Percentiles rank a stretch among this genome's conserved stretches.
These are phyloP conservation scores for Synchiropus splendidus DNA, from an alignment of 2,113 vertebrate genomes.

Conservation along the genomic window DNA sequence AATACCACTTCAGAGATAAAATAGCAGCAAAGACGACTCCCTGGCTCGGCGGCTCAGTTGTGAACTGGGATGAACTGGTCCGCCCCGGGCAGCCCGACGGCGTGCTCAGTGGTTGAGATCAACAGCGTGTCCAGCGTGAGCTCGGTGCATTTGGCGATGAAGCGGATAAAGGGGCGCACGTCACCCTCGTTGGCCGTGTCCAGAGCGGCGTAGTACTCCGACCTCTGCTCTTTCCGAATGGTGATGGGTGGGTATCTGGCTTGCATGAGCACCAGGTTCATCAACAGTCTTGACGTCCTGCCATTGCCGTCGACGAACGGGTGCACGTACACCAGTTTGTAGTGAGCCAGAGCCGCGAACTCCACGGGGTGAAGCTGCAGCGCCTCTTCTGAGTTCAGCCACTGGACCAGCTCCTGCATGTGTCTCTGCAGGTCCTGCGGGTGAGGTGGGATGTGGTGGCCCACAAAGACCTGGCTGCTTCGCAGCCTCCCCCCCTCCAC, in stretches of 20 bases:
- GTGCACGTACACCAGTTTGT: slow-evolving; percentile 94
- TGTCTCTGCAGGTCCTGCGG: slow-evolving; percentile 82
- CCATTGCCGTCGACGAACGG: slow-evolving; percentile 93
- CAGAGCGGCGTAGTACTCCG: slow-evolving; percentile 82
- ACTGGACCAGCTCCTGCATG: slow-evolving; percentile 87
- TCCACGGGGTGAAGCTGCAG: slow-evolving; percentile 88
- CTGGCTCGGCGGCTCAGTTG: slow-evolving; percentile 45
- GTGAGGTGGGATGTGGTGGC: slow-evolving; percentile 88
- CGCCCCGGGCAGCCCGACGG: slow-evolving; percentile 81
- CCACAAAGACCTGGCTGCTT: slow-evolving; percentile 86
- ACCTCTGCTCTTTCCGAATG: slow-evolving; percentile 87
- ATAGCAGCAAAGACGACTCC: no score
- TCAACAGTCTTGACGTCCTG: slow-evolving; percentile 83
- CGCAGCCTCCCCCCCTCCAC: slow-evolving; percentile 86
- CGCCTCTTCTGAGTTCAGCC: slow-evolving; percentile 91
- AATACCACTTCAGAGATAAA: no score
- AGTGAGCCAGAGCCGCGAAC: slow-evolving; percentile 85
- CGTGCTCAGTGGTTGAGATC: slow-evolving; percentile 82
- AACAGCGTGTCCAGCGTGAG: slow-evolving; percentile 88
- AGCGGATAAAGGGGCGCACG: slow-evolving; percentile 91
- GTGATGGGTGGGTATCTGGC: slow-evolving; percentile 89
- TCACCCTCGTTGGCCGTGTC: slow-evolving; percentile 93
- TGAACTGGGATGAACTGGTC: slow-evolving; percentile 76
- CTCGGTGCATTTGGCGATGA: slow-evolving; percentile 91
- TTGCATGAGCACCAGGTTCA: slow-evolving; percentile 96